Evolutionary conservation across 2,888 invertebrate genomes (phyloP), one percentile per base, ranked within the genome.

Genomic region (Macaria liturata): DNA sequence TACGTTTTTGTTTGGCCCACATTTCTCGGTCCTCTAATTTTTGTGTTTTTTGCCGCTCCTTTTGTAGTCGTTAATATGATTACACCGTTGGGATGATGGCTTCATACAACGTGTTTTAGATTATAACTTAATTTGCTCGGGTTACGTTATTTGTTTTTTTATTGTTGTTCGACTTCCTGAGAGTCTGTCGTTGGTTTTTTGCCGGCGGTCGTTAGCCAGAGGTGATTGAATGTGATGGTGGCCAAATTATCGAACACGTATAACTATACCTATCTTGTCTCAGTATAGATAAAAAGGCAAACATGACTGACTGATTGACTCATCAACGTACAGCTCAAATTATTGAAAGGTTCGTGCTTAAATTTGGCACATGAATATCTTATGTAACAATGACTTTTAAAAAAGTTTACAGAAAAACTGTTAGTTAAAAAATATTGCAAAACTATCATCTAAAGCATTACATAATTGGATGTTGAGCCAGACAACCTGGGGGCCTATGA

Each of bases 11-110:
- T 91, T 90, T 91, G 91, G 88, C 88, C 90, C 91, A 91, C 91
- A 91, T 91, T 89, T 91, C 87, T 86, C 89, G 89, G 90, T 90
- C 90, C 90, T 88, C 90, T 91, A 91, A 91, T 91, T 91, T 91
- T 86, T 87, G 76, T 81, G 81, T 89, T 91, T 91, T 91, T 91
- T 89, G 86, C 87, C 84, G 84, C 82, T 84, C 83, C 90, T 91
- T 91, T 91, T 91, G 91, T 91, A 90, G 90, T 91, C 90, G 91
- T 91, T 91, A 91, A 91, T 91, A 91, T 91, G 91, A 91, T 91
- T 91, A 91, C 89, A 90, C 86, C 88, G 86, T 89, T 84, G 83
- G 86, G 90, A 88, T 91, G 91, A 91, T 91, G 89, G 91, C 91
- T 91, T 91, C 90, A 91, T 91, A 91, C 20, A 20, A 20, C 91